Evolutionary conservation across 2,113 vertebrate genomes (phyloP).

Genomic region (Sigmodon hispidus): DNA sequence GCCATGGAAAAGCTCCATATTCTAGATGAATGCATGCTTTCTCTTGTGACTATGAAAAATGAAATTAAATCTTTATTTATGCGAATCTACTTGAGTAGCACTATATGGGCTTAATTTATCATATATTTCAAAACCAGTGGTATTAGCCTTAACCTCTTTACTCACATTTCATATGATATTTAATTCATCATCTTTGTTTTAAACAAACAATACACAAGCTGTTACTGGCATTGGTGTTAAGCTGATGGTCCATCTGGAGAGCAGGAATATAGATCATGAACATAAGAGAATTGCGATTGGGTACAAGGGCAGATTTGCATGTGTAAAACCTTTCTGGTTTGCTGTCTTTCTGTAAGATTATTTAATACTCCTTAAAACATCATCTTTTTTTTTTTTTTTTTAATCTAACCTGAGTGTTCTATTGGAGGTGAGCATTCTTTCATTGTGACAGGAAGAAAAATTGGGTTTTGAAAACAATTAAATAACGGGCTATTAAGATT

Average conservation of each 20-base stretch:
- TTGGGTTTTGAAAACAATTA: slow-evolving; percentile 42
- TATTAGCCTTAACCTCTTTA: slow-evolving; percentile 82
- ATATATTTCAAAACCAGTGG: slow-evolving; percentile 51
- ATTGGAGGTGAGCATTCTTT: slow-evolving; percentile 34
- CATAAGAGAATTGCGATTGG: slow-evolving; percentile 86
- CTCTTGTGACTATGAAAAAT: slow-evolving; percentile 68
- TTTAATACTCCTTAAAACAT: slow-evolving; percentile 73
- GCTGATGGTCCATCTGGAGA: slow-evolving; percentile 93
- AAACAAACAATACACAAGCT: slow-evolving; percentile 93
- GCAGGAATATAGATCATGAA: slow-evolving; percentile 87
- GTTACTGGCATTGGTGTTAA: slow-evolving; percentile 90
- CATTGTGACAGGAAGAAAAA: neutral
- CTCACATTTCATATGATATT: slow-evolving; percentile 90
- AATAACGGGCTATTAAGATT: neutral
- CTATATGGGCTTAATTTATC: slow-evolving; percentile 46
- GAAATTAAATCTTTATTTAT: slow-evolving; percentile 70
- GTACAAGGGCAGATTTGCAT: slow-evolving; percentile 84
- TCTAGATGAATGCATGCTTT: slow-evolving; percentile 66
- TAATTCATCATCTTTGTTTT: slow-evolving; percentile 96
- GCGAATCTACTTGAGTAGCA: neutral
- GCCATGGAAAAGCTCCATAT: slow-evolving; percentile 75
- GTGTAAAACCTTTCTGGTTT: slow-evolving; percentile 83
- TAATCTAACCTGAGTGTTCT: neutral
- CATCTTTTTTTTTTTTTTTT: slow-evolving; percentile 67
- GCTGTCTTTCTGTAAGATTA: slow-evolving; percentile 76